These are phyloP conservation scores for Daboia siamensis DNA, from an alignment of 2,113 vertebrate species.

Conservation along the genomic window DNA sequence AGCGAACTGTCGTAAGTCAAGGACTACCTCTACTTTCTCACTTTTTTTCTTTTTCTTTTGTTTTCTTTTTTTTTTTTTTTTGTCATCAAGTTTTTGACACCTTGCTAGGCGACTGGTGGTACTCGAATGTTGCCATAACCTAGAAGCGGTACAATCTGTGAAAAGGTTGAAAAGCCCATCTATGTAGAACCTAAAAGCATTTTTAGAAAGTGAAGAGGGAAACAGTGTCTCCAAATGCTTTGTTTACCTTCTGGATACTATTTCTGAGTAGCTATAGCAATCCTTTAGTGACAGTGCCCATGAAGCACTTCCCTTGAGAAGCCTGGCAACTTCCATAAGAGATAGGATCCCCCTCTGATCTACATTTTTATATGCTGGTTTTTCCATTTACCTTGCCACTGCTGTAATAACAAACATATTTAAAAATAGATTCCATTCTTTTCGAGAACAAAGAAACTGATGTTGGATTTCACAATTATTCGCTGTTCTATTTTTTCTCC, in stretches of 20 bases:
- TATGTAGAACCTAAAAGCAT: background rate
- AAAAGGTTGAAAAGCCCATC: too few species aligned
- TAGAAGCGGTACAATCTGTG: too few species aligned
- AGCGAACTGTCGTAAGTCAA: too few species aligned
- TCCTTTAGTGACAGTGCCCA: background rate
- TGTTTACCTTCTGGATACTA: background rate
- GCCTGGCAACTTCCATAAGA: background rate
- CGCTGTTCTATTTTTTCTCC: background rate
- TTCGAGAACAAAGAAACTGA: background rate
- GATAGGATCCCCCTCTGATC: background rate
- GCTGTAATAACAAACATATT: background rate
- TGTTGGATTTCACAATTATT: background rate
- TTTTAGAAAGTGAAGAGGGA: background rate
- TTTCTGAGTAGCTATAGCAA: background rate
- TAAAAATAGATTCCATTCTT: slow-evolving; percentile 1
- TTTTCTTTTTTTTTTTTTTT: too few species aligned
- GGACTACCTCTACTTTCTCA: too few species aligned
- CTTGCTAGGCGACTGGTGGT: too few species aligned
- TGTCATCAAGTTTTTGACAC: too few species aligned
- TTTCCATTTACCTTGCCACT: slow-evolving; percentile 13
- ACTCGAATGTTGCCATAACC: too few species aligned
- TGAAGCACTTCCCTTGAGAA: background rate
- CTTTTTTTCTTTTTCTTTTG: too few species aligned
- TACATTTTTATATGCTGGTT: slow-evolving; percentile 9
- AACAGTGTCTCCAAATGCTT: background rate